Conservation (phyloP, 2,797 vertebrate species). For the Forpus xanthops region DNA sequence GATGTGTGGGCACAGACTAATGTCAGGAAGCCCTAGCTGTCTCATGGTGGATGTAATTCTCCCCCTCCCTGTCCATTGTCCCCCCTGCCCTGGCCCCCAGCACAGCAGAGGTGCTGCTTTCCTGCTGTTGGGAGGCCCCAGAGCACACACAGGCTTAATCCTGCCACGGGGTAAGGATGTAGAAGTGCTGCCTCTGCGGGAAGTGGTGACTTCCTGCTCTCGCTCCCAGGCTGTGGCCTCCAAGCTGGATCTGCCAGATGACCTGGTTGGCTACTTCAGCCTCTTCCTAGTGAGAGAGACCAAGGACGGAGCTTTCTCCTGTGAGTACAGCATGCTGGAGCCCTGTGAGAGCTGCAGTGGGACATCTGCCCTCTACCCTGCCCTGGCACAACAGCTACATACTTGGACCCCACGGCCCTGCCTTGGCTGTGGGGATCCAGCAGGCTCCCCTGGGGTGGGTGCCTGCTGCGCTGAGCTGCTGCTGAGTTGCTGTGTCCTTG, state of each 20-base stretch:
- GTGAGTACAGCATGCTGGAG: slow-evolving; percentile 78
- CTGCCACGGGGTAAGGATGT: background rate
- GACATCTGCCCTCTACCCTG: background rate
- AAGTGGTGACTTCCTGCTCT: background rate
- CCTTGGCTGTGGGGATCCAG: background rate
- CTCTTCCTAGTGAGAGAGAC: slow-evolving; percentile 91
- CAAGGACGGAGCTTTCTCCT: slow-evolving; percentile 89
- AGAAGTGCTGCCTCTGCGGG: background rate
- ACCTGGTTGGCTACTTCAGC: slow-evolving; percentile 94
- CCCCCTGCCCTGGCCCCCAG: background rate
- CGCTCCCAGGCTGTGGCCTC: slow-evolving; percentile 87
- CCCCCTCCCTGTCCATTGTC: fast-evolving
- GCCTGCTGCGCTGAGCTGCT: background rate
- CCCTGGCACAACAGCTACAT: background rate
- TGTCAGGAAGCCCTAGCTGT: background rate
- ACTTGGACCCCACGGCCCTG: background rate
- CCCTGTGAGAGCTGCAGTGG: fast-evolving
- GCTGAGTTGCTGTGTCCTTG: background rate
- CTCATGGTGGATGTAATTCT: background rate
- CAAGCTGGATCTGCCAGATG: slow-evolving; percentile 93
- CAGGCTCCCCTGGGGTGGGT: background rate
- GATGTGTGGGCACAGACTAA: background rate
- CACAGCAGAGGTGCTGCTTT: background rate
- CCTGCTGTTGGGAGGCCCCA: too few relatives aligned
- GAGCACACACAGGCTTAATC: fast-evolving